Evolutionary conservation across 1,140 invertebrate species (phyloP).

Genomic region (Megalopta genalis): DNA sequence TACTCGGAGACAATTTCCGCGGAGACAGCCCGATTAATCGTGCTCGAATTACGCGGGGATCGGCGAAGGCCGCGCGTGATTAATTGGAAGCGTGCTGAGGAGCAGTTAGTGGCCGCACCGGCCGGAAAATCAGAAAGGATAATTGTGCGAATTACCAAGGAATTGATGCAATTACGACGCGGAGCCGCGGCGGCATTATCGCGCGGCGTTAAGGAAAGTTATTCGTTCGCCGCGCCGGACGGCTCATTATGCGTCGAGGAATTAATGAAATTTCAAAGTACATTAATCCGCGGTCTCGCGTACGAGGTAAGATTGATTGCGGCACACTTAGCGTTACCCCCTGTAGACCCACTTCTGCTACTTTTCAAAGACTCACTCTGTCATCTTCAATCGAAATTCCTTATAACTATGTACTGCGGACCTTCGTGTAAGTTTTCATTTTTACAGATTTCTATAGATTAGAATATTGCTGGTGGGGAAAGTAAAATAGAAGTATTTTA

Average conservation of each 20-base stretch:
- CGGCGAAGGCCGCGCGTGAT: conserved; percentile 45
- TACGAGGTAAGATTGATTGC: conserved; percentile 57
- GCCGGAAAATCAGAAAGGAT: conserved; percentile 61
- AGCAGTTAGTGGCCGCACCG: conserved; percentile 50
- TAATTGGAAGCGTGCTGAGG: conserved; percentile 46
- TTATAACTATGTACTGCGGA: no score
- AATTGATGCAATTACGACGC: conserved; percentile 61
- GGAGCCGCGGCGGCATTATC: conserved; percentile 53
- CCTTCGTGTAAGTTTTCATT: no score
- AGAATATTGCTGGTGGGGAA: no score
- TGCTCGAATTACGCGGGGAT: conserved; percentile 54
- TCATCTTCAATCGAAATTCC: conserved; percentile 11
- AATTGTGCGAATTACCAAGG: conserved; percentile 61
- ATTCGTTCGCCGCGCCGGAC: conserved; percentile 53
- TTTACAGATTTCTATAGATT: no score
- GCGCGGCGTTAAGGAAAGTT: conserved; percentile 58
- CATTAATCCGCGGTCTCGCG: conserved; percentile 49
- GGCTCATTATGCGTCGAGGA: conserved; percentile 58
- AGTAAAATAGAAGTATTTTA: no score
- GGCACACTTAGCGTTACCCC: conserved; percentile 45
- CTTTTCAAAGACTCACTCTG: conserved; percentile 24
- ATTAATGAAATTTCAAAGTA: conserved; percentile 60
- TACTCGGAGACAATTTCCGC: not conserved
- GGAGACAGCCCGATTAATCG: conserved; percentile 24
- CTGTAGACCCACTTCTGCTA: not conserved